Evolutionary conservation across 2,797 vertebrate species (phyloP).

Genomic region (Cryptoprocta ferox): DNA sequence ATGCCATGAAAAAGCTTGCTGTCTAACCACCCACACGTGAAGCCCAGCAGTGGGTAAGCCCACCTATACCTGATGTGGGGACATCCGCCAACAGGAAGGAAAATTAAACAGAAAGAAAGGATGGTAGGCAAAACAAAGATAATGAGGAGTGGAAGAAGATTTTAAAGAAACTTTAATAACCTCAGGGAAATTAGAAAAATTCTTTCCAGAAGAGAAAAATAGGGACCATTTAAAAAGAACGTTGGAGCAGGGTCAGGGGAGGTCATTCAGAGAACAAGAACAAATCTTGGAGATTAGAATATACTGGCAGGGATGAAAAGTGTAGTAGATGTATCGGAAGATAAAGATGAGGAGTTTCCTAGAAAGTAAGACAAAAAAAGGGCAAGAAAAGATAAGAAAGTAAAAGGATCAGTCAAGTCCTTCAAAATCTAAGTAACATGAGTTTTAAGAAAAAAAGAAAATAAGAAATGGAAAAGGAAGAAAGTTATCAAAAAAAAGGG

Average conservation of each 20-base stretch:
- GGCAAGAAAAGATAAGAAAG: not conserved
- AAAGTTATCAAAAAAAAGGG: not conserved
- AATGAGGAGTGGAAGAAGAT: not conserved
- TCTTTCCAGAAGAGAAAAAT: not conserved
- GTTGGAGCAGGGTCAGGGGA: not conserved
- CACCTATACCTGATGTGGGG: not conserved
- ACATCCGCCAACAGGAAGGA: not conserved
- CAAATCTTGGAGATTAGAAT: not conserved
- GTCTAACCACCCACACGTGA: not conserved
- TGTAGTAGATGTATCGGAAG: not conserved
- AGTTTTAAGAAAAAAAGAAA: conserved; percentile 12
- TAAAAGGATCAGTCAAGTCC: not conserved
- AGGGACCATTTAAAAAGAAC: not conserved
- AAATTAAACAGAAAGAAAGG: not conserved
- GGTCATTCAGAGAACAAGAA: not conserved
- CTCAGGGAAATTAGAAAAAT: not conserved
- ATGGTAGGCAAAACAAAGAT: not conserved
- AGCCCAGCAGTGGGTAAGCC: not conserved
- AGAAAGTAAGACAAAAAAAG: not conserved
- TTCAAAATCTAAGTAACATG: conserved; percentile 9
- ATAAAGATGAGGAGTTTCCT: not conserved
- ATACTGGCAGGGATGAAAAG: not conserved
- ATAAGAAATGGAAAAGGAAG: not conserved
- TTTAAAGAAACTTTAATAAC: not conserved
- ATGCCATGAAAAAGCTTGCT: not conserved